Percentiles rank a stretch among this genome's conserved stretches.
These are phyloP conservation scores for Decapterus maruadsi DNA, from an alignment of 2,797 vertebrate species.

Conservation along the genomic window DNA sequence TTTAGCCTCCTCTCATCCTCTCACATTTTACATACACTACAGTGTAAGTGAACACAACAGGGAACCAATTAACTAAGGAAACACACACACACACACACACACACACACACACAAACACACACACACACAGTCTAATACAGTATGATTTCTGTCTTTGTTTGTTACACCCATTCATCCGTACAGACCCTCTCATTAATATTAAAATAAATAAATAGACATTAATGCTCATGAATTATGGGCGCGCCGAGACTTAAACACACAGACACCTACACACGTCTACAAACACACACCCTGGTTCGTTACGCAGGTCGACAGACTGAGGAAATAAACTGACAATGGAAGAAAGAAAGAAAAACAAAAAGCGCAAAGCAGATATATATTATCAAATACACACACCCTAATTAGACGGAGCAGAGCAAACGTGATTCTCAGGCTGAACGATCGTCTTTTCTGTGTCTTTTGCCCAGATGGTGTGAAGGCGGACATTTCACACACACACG, in stretches of 20 bases:
- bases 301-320: slow-evolving; percentile 39
- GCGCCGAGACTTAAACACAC: slow-evolving; percentile 39
- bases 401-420: slow-evolving; percentile 42
- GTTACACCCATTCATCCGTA: slow-evolving; percentile 40
- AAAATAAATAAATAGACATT: slow-evolving; percentile 77
- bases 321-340: slow-evolving; percentile 36
- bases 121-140: slow-evolving; percentile 16
- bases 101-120: slow-evolving; percentile 26
- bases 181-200: slow-evolving; percentile 74
- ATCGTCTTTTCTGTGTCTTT: slow-evolving; percentile 2
- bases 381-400: slow-evolving; percentile 8
- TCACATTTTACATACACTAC: slow-evolving; percentile 48
- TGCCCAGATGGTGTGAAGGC: slow-evolving; percentile 25
- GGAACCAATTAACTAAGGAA: slow-evolving; percentile 63
- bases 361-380: background rate
- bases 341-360: slow-evolving; percentile 22
- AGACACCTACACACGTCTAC: slow-evolving; percentile 21
- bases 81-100: slow-evolving; percentile 30
- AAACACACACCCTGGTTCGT: slow-evolving; percentile 22
- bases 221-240: slow-evolving; percentile 78
- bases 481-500: background rate
- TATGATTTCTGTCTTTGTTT: slow-evolving; percentile 58
- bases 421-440: slow-evolving; percentile 35
- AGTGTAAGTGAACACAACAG: slow-evolving; percentile 52
- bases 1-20: slow-evolving; percentile 45